Evolutionary conservation across 2,888 invertebrate species (phyloP), one percentile per base, ranked within the genome.

Genomic region (Eilema caniola): DNA sequence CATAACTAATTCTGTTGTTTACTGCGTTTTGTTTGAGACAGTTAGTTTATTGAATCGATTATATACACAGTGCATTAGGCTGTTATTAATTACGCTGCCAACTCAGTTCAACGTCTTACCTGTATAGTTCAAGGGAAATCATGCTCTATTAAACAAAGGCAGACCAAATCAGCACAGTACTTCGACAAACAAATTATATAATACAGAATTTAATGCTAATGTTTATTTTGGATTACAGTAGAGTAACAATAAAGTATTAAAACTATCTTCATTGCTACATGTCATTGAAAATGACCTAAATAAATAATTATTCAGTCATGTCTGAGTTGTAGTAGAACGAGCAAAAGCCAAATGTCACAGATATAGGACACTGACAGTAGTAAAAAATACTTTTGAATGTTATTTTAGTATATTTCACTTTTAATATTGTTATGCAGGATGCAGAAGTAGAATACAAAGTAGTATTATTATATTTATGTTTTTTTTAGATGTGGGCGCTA

Each of bases 311-410:
- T 47, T 33, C 14, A 62, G 23, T 62, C 53, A n/a, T 67, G 41
- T 61, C 25, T 60, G 31, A 64, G 53, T 28, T 61, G 53, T 59
- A 41, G 31, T 65, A 37, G 61, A 69, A 60, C 65, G 64, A 65
- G 53, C 25, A 53, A 41, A 24, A 47, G 56, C 62, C 62, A 62
- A 68, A 60, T 65, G 69, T 61, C 65, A 69, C 61, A 56, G 33
- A 69, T 61, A 61, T 69, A 65, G 65, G 69, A 69, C 64, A 65
- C 47, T 53, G 53, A 20, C 69, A 61, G 61, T 61, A 53, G 33
- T 33, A 61, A 53, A 69, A 60, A 37, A 64, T 47, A 31, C 12
- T 56, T 57, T 56, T 31, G 37, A 24, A 53, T 68, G 68, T 62
- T 56, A 57, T 62, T 62, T 68, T 68, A 63, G 62, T 31, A 23